phyloP scores from a whole-genome alignment of 1,140 invertebrate genomes.

The Cydia amplana region DNA sequence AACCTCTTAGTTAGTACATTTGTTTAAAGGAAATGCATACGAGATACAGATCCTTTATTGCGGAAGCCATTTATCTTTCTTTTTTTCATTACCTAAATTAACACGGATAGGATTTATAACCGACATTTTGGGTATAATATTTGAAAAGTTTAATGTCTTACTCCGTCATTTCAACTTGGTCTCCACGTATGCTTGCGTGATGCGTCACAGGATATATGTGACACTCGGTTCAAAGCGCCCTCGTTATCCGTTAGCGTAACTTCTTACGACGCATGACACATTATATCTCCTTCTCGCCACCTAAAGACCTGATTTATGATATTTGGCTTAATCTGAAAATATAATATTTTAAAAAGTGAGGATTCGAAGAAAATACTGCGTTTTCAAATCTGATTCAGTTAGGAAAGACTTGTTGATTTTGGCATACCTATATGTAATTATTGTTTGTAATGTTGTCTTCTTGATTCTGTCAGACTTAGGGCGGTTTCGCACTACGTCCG shows the following conservation, averaged over 20 bases:
- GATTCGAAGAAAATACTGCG: not conserved
- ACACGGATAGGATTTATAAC: not conserved
- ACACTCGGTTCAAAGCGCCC: not conserved
- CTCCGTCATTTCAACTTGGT: not conserved
- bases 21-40: not conserved
- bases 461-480: too few species aligned
- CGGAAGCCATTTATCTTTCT: not conserved
- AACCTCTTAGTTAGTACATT: too few species aligned
- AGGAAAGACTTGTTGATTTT: too few species aligned
- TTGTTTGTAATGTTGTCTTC: too few species aligned
- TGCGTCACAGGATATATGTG: slow-evolving; percentile 14
- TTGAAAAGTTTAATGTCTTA: not conserved
- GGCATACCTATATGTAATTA: too few species aligned
- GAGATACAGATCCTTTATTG: not conserved
- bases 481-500: too few species aligned
- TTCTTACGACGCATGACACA: not conserved
- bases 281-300: not conserved
- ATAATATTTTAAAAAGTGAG: not conserved
- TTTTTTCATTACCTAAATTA: not conserved
- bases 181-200: too few species aligned
- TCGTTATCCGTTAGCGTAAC: not conserved
- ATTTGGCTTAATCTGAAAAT: not conserved
- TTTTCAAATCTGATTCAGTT: not conserved
- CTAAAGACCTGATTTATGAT: not conserved
- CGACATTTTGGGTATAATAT: not conserved